Percentiles rank a stretch among this genome's conserved stretches.
Conservation (phyloP, 1,140 invertebrate species). For the Eumeta japonica region DNA sequence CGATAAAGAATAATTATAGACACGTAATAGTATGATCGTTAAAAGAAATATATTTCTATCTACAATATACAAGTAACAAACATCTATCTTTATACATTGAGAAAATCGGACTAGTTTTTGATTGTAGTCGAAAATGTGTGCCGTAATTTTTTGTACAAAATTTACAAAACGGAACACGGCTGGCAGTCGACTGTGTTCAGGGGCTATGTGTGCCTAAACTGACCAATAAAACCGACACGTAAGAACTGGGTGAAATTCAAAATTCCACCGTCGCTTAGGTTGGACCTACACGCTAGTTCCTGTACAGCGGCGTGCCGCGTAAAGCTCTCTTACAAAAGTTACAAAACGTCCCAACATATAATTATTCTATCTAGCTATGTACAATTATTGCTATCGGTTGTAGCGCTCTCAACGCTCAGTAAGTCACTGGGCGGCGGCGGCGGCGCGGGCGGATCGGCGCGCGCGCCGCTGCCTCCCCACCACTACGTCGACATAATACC, state of each 20-base stretch:
- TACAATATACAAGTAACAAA: constrained; percentile 58
- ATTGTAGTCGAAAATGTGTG: constrained; percentile 41
- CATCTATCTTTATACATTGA: constrained; percentile 55
- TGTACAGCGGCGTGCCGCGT: constrained; percentile 47
- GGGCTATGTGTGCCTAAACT: neutral
- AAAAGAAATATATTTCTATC: constrained; percentile 53
- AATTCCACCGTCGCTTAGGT: constrained; percentile 36
- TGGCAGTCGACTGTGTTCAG: constrained; percentile 13
- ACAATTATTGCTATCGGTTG: constrained; percentile 53
- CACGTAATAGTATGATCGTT: constrained; percentile 49
- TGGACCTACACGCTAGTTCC: constrained; percentile 23
- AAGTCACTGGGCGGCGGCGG: too few relatives aligned
- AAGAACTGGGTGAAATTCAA: constrained; percentile 41
- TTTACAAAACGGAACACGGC: constrained; percentile 33
- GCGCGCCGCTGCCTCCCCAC: too few relatives aligned
- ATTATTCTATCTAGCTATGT: constrained; percentile 54
- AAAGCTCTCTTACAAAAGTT: constrained; percentile 53
- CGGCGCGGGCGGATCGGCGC: constrained; percentile 15
- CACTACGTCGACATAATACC: too few relatives aligned
- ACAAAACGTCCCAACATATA: constrained; percentile 44
- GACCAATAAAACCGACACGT: too few relatives aligned
- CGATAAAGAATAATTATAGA: constrained; percentile 43
- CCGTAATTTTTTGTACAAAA: constrained; percentile 33
- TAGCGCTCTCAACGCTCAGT: constrained; percentile 45
- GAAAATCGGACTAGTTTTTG: constrained; percentile 50